Conservation (phyloP, 1,140 invertebrate species). For the Lanistes nyassanus region DNA sequence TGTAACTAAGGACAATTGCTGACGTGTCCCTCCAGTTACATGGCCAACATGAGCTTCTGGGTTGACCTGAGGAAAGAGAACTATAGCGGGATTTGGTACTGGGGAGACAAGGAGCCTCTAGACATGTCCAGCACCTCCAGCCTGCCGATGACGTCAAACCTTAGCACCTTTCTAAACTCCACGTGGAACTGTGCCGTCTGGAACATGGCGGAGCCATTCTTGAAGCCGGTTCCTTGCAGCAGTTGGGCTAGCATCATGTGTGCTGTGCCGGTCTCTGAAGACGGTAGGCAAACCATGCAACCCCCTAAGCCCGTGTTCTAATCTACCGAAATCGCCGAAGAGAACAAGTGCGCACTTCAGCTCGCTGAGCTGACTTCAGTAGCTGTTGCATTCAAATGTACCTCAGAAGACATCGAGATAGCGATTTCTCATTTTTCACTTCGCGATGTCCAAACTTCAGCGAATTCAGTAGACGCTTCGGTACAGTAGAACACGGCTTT, state of each 20-base stretch:
- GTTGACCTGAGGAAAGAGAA: constrained; percentile 16
- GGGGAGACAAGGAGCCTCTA: background rate
- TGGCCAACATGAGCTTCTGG: constrained; percentile 10
- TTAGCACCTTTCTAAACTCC: background rate
- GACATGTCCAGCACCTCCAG: background rate
- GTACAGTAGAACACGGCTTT: no score
- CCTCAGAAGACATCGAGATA: no score
- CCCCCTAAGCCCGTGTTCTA: no score
- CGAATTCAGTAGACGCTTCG: no score
- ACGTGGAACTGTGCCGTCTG: constrained; percentile 1
- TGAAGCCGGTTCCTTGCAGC: constrained; percentile 6
- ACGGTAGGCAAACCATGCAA: background rate
- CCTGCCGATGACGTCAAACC: background rate
- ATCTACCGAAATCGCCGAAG: no score
- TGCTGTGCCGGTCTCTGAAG: background rate
- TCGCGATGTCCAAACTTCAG: no score
- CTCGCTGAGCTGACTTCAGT: no score
- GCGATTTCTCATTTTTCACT: no score
- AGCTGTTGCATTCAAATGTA: no score
- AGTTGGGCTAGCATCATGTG: constrained; percentile 10
- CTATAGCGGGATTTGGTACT: background rate
- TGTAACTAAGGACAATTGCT: no score
- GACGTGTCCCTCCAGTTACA: constrained; percentile 3
- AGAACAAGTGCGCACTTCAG: no score
- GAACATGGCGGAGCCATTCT: constrained; percentile 22